Conservation (phyloP, 2,113 vertebrate species). For the Numenius arquata region DNA sequence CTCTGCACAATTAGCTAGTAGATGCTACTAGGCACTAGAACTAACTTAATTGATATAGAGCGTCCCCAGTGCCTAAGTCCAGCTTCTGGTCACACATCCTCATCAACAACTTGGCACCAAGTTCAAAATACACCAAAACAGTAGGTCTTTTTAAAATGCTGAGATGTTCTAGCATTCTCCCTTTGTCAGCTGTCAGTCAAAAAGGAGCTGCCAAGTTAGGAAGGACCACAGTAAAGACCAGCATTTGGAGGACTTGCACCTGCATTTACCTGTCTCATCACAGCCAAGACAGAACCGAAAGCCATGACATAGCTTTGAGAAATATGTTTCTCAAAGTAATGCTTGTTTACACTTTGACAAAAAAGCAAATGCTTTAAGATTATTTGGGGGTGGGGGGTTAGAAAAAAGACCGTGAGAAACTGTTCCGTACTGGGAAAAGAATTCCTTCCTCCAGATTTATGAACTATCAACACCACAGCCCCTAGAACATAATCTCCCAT, state of each 20-base stretch:
- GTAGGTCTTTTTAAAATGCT: background rate
- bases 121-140: background rate
- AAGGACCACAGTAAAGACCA: accelerated
- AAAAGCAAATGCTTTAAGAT: accelerated
- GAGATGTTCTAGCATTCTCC: background rate
- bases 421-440: background rate
- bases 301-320: background rate
- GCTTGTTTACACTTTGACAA: background rate
- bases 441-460: background rate
- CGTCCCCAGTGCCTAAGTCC: background rate
- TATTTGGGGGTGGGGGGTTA: background rate
- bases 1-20: background rate
- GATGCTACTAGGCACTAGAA: too few relatives aligned
- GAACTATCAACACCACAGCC: background rate
- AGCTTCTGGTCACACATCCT: background rate
- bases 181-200: background rate
- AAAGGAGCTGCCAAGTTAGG: background rate
- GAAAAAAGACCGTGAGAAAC: background rate
- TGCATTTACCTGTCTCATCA: background rate
- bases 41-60: background rate
- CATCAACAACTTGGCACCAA: background rate
- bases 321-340: background rate
- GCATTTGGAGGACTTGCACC: background rate
- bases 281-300: background rate
- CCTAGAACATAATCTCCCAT: background rate